phyloP scores from a whole-genome alignment of 2,113 vertebrate genomes.

The Stercorarius parasiticus region DNA sequence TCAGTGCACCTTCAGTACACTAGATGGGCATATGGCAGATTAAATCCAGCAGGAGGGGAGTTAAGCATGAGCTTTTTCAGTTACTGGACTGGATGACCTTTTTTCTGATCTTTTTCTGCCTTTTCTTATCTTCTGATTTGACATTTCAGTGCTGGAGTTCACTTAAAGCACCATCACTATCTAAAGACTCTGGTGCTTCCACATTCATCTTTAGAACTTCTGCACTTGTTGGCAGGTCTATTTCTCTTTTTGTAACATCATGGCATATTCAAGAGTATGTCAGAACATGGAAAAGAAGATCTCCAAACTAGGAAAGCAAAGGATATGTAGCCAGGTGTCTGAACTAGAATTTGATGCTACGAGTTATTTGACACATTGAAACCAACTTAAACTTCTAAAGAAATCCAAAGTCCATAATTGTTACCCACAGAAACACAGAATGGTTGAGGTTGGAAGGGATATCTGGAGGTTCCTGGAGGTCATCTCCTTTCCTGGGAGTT shows the following conservation, averaged over 20 bases:
- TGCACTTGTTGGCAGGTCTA: background rate
- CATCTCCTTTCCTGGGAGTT: background rate
- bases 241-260: background rate
- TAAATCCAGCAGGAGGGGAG: background rate
- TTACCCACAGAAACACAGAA: background rate
- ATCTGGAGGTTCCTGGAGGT: background rate
- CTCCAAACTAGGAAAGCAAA: background rate
- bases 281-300: background rate
- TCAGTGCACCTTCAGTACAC: background rate
- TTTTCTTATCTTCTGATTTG: background rate
- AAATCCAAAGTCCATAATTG: rapidly evolving
- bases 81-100: background rate
- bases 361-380: background rate
- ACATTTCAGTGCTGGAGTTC: background rate
- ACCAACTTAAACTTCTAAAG: background rate
- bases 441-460: background rate
- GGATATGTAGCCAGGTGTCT: background rate
- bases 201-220: background rate
- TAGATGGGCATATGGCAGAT: background rate
- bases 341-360: background rate
- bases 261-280: background rate
- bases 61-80: background rate
- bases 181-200: background rate
- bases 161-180: background rate
- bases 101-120: background rate